Percentiles rank a stretch among this genome's conserved stretches.
Evolutionary conservation across 2,113 vertebrate genomes (phyloP).

Genomic region (Rana temporaria): DNA sequence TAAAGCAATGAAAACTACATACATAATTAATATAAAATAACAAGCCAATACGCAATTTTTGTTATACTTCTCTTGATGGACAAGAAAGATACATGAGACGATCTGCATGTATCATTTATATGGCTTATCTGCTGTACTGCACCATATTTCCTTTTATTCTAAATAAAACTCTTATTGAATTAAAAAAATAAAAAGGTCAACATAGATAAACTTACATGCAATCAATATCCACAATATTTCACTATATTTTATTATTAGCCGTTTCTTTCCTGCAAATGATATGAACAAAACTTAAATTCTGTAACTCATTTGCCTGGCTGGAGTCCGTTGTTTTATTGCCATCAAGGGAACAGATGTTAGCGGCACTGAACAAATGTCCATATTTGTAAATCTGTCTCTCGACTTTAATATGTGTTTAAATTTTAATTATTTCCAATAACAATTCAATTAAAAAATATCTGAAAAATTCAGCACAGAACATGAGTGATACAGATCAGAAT

Average conservation of each 20-base stretch:
- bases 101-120: too few species aligned
- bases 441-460: neutral
- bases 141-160: too few species aligned
- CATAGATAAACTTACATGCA: neutral
- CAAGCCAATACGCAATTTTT: too few species aligned
- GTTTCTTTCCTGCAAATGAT: slow-evolving; percentile 19
- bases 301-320: neutral
- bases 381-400: slow-evolving; percentile 25
- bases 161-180: too few species aligned
- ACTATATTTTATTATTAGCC: neutral
- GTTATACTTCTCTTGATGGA: too few species aligned
- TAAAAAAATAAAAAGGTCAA: too few species aligned
- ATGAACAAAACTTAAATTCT: slow-evolving; percentile 29
- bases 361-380: slow-evolving; percentile 26
- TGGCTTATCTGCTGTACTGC: too few species aligned
- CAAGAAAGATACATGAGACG: too few species aligned
- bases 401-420: slow-evolving; percentile 18
- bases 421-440: slow-evolving; percentile 34
- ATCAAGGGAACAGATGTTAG: slow-evolving; percentile 43
- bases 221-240: neutral
- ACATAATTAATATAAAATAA: too few species aligned
- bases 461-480: neutral
- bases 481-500: neutral
- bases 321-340: slow-evolving; percentile 36
- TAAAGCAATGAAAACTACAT: too few species aligned